Conservation (phyloP, 2,797 vertebrate species). For the Arnoldichthys spilopterus region DNA sequence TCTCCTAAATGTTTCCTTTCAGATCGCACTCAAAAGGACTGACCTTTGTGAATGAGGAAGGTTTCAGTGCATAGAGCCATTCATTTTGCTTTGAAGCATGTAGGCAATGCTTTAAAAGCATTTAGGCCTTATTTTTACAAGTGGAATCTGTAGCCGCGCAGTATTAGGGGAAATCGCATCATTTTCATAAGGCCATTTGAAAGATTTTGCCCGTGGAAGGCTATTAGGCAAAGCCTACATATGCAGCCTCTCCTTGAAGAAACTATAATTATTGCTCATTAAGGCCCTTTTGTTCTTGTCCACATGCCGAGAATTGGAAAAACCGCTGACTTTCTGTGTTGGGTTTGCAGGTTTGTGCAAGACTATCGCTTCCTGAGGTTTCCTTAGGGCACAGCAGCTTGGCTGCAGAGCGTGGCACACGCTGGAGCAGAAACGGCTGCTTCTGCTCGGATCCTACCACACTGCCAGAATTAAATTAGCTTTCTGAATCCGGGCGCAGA, state of each 20-base stretch:
- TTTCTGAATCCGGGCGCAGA: slow-evolving; percentile 70
- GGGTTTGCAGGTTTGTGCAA: slow-evolving; percentile 19
- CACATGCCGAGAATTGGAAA: background rate
- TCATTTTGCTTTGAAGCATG: slow-evolving; percentile 1
- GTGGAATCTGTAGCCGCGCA: background rate
- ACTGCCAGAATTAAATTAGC: slow-evolving; percentile 71
- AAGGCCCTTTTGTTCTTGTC: slow-evolving; percentile 16
- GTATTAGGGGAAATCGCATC: background rate
- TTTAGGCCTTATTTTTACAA: background rate
- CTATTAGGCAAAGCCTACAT: background rate
- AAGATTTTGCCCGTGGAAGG: background rate
- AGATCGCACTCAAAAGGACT: slow-evolving; percentile 33
- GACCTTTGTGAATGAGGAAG: slow-evolving; percentile 20
- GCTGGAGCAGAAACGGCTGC: slow-evolving; percentile 24
- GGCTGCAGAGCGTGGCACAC: slow-evolving; percentile 30
- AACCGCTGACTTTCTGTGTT: background rate
- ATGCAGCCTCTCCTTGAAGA: slow-evolving; percentile 10
- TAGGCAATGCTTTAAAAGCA: background rate
- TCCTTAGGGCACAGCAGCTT: slow-evolving; percentile 20
- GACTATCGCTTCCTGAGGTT: slow-evolving; percentile 15
- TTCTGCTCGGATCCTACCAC: slow-evolving; percentile 52
- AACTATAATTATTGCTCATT: slow-evolving; percentile 5
- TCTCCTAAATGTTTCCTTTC: slow-evolving; percentile 31
- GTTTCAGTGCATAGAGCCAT: slow-evolving; percentile 4
- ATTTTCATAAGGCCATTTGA: background rate